Conservation (phyloP, 2,113 vertebrate species). For the Noctilio leporinus region DNA sequence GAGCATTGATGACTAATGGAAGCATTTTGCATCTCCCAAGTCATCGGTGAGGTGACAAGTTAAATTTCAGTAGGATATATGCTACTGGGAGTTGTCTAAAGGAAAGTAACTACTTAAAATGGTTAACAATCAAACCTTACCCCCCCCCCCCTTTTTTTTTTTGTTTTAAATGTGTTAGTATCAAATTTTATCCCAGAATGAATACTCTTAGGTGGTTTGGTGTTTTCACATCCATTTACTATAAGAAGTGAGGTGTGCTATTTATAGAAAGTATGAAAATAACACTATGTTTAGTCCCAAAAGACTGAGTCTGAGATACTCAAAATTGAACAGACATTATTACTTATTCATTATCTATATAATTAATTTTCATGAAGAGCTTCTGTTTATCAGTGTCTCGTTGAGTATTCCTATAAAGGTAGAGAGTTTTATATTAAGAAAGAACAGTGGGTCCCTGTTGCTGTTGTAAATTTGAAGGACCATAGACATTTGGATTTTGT, state of each 20-base stretch:
- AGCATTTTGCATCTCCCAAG: background rate
- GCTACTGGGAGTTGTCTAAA: background rate
- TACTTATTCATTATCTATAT: constrained; percentile 4
- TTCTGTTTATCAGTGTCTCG: constrained; percentile 28
- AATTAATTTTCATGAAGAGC: constrained; percentile 23
- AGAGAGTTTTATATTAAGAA: background rate
- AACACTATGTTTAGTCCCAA: background rate
- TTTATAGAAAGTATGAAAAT: background rate
- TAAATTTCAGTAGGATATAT: background rate
- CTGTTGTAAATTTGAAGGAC: constrained; percentile 52
- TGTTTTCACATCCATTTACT: background rate
- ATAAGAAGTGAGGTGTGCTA: background rate
- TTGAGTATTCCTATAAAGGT: constrained; percentile 26
- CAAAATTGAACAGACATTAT: background rate
- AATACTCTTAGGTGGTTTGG: background rate
- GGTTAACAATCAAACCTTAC: background rate
- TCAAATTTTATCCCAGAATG: background rate
- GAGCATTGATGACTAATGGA: background rate
- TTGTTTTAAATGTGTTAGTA: background rate
- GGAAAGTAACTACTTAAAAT: background rate
- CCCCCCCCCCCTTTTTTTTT: too few relatives aligned
- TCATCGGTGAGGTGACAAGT: background rate
- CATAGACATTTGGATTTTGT: constrained; percentile 5
- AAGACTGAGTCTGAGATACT: background rate
- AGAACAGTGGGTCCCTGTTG: background rate